Conservation (phyloP, 2,113 vertebrate genomes). For the Clarias batrachus region DNA sequence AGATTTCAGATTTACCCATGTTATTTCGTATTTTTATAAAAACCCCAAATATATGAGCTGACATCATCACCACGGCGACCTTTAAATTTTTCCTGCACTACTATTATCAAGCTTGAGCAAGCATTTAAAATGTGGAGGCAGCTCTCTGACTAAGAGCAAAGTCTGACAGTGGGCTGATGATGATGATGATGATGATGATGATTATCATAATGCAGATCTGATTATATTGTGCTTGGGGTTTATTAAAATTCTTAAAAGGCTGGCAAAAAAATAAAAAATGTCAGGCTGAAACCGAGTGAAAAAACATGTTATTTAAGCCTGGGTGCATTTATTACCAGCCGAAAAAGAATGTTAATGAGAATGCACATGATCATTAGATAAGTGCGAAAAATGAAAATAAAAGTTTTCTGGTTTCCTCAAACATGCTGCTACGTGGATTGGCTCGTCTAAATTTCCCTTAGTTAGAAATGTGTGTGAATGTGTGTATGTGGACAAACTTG, state of each 20-base stretch:
- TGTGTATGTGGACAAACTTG: no score
- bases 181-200: no score
- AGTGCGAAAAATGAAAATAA: not conserved
- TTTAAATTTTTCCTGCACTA: not conserved
- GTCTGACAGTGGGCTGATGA: slow-evolving; percentile 1
- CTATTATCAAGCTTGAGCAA: not conserved
- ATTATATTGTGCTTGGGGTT: not conserved
- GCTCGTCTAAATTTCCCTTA: not conserved
- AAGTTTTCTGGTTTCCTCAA: not conserved
- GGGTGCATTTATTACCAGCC: not conserved
- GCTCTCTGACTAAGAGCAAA: not conserved
- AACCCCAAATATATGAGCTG: not conserved
- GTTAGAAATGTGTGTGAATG: no score
- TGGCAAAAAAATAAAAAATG: not conserved
- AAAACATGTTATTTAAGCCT: not conserved
- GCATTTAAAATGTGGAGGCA: not conserved
- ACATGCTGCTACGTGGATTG: not conserved
- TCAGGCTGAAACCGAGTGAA: not conserved
- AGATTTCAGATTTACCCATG: not conserved
- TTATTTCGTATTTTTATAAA: not conserved
- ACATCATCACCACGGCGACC: not conserved
- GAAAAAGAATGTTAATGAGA: not conserved
- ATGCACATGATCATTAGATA: not conserved
- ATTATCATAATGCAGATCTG: not conserved
- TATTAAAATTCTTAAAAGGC: not conserved